A percentile compares a stretch with the other conserved stretches of the same genome.
Conservation (phyloP, 2,888 invertebrate species). For the Agonum fuliginosum region DNA sequence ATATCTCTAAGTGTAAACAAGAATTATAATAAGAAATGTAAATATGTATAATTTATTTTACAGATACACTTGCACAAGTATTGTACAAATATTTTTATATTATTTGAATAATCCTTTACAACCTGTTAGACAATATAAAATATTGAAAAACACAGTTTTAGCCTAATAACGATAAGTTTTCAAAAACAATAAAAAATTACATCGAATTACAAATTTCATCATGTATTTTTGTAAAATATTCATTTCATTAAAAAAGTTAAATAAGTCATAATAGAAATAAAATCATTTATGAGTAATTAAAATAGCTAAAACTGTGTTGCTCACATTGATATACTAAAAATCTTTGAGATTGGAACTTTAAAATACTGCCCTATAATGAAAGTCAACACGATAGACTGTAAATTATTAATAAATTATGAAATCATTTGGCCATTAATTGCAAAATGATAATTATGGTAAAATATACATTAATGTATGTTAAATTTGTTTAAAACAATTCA, state of each 20-base stretch:
- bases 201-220: conserved; percentile 40
- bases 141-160: conserved; percentile 55
- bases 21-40: conserved; percentile 56
- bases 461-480: conserved; percentile 1
- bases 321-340: conserved; percentile 31
- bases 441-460: conserved; percentile 14
- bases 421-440: conserved; percentile 1
- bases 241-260: conserved; percentile 9
- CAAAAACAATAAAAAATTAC: conserved; percentile 43
- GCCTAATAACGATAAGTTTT: conserved; percentile 1
- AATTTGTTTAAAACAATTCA: conserved; percentile 18
- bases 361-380: conserved; percentile 50
- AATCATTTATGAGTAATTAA: conserved; percentile 15
- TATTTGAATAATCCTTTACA: conserved; percentile 56
- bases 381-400: conserved; percentile 39
- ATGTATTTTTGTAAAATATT: conserved; percentile 24
- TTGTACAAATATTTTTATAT: conserved; percentile 59
- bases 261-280: conserved; percentile 21
- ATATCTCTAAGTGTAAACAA: conserved; percentile 57
- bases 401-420: conserved; percentile 40
- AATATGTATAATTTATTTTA: conserved; percentile 60
- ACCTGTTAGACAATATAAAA: conserved; percentile 56
- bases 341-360: conserved; percentile 41
- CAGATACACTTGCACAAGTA: conserved; percentile 58
- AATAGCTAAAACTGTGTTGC: conserved; percentile 48